These are phyloP conservation scores for Echinops telfairi DNA, from an alignment of 2,113 vertebrate genomes.

Conservation along the genomic window DNA sequence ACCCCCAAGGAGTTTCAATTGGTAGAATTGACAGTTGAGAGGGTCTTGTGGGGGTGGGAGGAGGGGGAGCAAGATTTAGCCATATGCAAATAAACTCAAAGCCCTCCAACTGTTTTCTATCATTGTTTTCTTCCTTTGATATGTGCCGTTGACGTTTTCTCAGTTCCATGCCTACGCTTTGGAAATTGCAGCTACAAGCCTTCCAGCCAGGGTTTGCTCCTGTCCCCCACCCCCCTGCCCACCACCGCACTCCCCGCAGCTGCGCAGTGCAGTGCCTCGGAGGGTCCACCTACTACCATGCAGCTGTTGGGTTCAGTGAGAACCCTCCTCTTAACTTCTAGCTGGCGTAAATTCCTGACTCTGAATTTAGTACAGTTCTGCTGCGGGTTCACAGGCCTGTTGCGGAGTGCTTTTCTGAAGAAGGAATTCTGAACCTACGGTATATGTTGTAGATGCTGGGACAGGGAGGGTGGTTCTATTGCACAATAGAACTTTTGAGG, in stretches of 20 bases:
- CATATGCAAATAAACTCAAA: not conserved
- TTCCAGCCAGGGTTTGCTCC: not conserved
- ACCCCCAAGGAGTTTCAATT: not conserved
- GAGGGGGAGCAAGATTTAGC: not conserved
- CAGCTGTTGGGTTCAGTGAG: not conserved
- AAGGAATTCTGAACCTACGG: not conserved
- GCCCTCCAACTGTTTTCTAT: not conserved
- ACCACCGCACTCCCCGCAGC: no score
- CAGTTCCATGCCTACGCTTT: not conserved
- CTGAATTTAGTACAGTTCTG: not conserved
- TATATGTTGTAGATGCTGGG: not conserved
- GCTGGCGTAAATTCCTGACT: not conserved
- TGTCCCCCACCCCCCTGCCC: no score
- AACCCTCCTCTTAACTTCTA: not conserved
- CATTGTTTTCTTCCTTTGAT: not conserved
- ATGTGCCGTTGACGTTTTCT: not conserved
- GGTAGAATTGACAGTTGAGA: not conserved
- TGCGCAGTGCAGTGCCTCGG: rapidly evolving
- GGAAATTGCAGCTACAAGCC: not conserved
- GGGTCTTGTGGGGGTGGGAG: not conserved
- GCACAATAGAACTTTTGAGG: not conserved
- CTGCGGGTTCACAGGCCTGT: no score
- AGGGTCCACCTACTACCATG: not conserved
- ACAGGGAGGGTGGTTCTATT: not conserved
- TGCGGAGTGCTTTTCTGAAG: not conserved